A percentile compares a stretch with the other conserved stretches of the same genome.
These are phyloP conservation scores for Parthenolecanium corni DNA, from an alignment of 2,888 invertebrate species.

Conservation along the genomic window DNA sequence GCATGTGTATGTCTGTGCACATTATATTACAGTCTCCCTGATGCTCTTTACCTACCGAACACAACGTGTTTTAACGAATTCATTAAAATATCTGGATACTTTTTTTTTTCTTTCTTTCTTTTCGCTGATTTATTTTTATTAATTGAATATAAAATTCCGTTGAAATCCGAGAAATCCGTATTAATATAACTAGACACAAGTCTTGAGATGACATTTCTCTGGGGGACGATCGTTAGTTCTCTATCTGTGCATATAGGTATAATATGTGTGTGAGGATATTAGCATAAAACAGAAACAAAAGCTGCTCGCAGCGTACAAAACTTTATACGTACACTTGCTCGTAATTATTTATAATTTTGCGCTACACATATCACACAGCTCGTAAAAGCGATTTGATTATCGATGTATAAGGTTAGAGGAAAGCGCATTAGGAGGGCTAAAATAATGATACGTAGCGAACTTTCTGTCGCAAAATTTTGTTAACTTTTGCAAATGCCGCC, in stretches of 20 bases:
- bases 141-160: slow-evolving; percentile 27
- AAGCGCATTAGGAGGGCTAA: too few species aligned
- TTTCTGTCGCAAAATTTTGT: too few species aligned
- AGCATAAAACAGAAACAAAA: slow-evolving; percentile 9
- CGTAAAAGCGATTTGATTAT: too few species aligned
- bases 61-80: slow-evolving; percentile 17
- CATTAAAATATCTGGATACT: slow-evolving; percentile 21
- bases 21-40: not conserved
- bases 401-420: too few species aligned
- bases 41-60: not conserved
- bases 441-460: too few species aligned
- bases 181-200: slow-evolving; percentile 1
- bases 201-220: slow-evolving; percentile 3
- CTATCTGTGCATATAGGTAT: not conserved
- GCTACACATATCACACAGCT: not conserved
- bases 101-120: too few species aligned
- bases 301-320: slow-evolving; percentile 15
- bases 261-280: not conserved
- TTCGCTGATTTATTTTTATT: slow-evolving; percentile 25
- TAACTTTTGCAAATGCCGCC: too few species aligned
- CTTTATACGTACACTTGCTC: slow-evolving; percentile 9
- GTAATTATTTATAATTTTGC: slow-evolving; percentile 16
- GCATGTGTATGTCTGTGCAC: not conserved
- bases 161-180: slow-evolving; percentile 25
- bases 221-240: slow-evolving; percentile 4